Conservation (phyloP, 2,797 vertebrate species). For the Hippoglossus hippoglossus region DNA sequence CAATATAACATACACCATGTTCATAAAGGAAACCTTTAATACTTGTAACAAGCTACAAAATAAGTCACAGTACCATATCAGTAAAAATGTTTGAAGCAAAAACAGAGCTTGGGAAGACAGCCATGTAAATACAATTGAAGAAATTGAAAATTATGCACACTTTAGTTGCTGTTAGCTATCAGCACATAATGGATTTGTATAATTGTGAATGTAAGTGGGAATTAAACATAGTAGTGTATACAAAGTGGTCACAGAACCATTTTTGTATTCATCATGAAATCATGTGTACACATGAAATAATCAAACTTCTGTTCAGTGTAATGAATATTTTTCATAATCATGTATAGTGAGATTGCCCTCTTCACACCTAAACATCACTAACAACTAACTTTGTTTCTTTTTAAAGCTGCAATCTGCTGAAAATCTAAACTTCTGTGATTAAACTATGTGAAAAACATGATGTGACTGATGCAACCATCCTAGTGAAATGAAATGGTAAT, state of each 20-base stretch:
- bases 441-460: background rate
- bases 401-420: background rate
- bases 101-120: conserved; percentile 12
- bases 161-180: background rate
- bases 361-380: background rate
- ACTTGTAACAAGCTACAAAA: conserved; percentile 26
- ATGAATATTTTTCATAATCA: too few species aligned
- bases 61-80: conserved; percentile 35
- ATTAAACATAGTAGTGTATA: background rate
- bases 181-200: background rate
- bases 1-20: conserved; percentile 21
- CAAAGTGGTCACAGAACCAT: too few species aligned
- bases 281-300: background rate
- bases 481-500: background rate
- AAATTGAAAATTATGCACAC: too few species aligned
- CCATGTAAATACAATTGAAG: conserved; percentile 2
- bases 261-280: background rate
- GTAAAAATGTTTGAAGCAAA: background rate
- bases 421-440: background rate
- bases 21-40: conserved; percentile 7
- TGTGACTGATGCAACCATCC: background rate
- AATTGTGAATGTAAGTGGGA: background rate
- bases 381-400: background rate
- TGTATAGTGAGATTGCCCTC: background rate
- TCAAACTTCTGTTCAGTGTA: background rate